phyloP scores from a whole-genome alignment of 2,888 invertebrate species.

The Calliphora vomitoria region DNA sequence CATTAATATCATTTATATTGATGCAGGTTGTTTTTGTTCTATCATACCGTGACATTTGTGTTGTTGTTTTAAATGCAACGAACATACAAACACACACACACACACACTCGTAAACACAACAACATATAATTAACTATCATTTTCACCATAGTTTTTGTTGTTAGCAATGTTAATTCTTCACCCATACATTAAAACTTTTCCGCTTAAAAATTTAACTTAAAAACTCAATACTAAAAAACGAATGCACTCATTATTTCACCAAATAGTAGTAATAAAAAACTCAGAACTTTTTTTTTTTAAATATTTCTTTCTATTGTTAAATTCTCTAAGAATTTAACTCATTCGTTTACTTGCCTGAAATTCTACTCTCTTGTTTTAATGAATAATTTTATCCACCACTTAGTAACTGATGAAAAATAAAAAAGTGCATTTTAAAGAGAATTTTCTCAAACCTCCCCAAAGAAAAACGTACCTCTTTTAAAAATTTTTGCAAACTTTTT shows the following conservation, averaged over 20 bases:
- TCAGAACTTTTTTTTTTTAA: neutral
- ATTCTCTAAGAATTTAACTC: slow-evolving; percentile 47
- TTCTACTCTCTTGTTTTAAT: slow-evolving; percentile 11
- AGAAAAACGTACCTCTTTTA: slow-evolving; percentile 40
- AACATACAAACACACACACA: too few species aligned
- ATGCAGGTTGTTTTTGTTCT: slow-evolving; percentile 64
- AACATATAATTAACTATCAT: slow-evolving; percentile 36
- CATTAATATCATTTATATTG: slow-evolving; percentile 67
- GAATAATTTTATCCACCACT: slow-evolving; percentile 44
- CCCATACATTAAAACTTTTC: neutral
- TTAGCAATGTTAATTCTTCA: neutral
- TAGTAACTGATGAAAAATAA: slow-evolving; percentile 39
- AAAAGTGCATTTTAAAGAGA: slow-evolving; percentile 58
- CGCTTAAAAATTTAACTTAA: slow-evolving; percentile 8
- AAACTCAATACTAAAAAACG: neutral
- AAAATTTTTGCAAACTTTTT: slow-evolving; percentile 1
- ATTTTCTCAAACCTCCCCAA: slow-evolving; percentile 69
- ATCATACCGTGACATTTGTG: slow-evolving; percentile 4
- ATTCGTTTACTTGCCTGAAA: neutral
- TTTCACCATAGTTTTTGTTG: slow-evolving; percentile 17
- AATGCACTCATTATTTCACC: neutral
- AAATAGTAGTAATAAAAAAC: neutral
- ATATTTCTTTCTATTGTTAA: neutral
- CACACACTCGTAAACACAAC: neutral
- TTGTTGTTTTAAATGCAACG: neutral